phyloP scores from a whole-genome alignment of 2,888 invertebrate species.

The Dynastes tityus region DNA sequence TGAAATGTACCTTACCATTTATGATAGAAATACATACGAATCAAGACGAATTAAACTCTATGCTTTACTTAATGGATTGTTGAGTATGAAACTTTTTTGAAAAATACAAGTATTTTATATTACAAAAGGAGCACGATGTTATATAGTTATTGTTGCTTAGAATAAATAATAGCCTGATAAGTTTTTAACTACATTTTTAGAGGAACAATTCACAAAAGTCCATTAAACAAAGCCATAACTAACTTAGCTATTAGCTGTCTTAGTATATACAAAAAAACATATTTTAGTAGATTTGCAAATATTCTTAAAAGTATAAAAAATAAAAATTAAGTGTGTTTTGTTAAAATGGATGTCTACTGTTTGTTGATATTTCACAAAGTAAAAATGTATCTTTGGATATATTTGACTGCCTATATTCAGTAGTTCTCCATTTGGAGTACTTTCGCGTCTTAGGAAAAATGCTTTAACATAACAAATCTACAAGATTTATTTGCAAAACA shows the following conservation, averaged over 20 bases:
- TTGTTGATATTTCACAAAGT: constrained; percentile 23
- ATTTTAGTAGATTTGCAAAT: constrained; percentile 25
- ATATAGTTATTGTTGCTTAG: not conserved
- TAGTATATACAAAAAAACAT: constrained; percentile 23
- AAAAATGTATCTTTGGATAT: not conserved
- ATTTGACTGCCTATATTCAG: too few species aligned
- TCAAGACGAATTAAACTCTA: constrained; percentile 16
- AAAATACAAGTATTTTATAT: not conserved
- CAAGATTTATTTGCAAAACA: constrained; percentile 18
- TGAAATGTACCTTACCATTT: constrained; percentile 21
- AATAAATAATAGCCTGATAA: not conserved
- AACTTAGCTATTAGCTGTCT: constrained; percentile 30
- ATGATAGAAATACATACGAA: constrained; percentile 20
- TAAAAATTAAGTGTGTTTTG: constrained; percentile 28
- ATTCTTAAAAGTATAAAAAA: constrained; percentile 30
- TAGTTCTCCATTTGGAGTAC: too few species aligned
- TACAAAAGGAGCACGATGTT: not conserved
- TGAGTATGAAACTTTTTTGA: not conserved
- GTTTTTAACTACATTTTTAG: not conserved
- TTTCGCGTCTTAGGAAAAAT: not conserved
- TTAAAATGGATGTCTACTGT: constrained; percentile 17
- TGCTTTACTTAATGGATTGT: constrained; percentile 31
- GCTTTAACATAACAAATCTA: constrained; percentile 14
- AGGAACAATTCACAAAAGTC: not conserved
- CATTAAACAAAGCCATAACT: constrained; percentile 23